Evolutionary conservation across 2,888 invertebrate genomes (phyloP), one percentile per base, ranked within the genome.

Genomic region (Physocephala rufipes): DNA sequence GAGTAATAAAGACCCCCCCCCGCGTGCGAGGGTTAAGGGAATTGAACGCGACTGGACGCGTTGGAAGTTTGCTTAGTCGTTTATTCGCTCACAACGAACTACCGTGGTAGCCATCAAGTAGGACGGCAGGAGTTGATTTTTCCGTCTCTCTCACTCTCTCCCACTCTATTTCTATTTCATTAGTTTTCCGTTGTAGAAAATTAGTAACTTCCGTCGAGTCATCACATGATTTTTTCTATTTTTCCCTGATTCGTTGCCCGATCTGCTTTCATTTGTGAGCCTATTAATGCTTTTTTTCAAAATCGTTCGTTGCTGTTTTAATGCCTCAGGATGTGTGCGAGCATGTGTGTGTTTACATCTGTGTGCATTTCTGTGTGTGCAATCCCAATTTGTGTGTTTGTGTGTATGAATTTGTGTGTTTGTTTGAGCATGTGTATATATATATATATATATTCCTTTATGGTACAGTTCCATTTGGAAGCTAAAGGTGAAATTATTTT

Each of bases 151-250:
- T 36, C 36, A 7, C 36, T 36, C 9, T 36, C 36, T 36, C 36
- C 9, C 36, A 7, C 36, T 36, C 36, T 9, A 7, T 36, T 9
- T 36, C 36, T 36, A 7, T 36, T 36, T 36, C 9, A 7, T 36
- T 36, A 7, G 4, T 36, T 36, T 36, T 36, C 9, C 9, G 36
- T 76, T 71, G 68, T 78, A 75, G 74, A 74, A 78, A 78, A 78
- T 78, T 77, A 75, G 76, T 75, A 79, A 76, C 75, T 77, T 75
- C 75, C 75, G 76, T 36, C 74, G 76, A 72, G 72, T 64, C 75
- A 74, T 72, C 75, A 72, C n/a, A n/a, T 70, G 58, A 49, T 71
- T 72, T 72, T 72, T 76, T 73, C 5, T 47, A 19, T 59, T 9
- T 59, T 43, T 62, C 7, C 5, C 19, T 68, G 1, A 49, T 68